Conservation (phyloP, 2,113 vertebrate species). For the Salminus brasiliensis region DNA sequence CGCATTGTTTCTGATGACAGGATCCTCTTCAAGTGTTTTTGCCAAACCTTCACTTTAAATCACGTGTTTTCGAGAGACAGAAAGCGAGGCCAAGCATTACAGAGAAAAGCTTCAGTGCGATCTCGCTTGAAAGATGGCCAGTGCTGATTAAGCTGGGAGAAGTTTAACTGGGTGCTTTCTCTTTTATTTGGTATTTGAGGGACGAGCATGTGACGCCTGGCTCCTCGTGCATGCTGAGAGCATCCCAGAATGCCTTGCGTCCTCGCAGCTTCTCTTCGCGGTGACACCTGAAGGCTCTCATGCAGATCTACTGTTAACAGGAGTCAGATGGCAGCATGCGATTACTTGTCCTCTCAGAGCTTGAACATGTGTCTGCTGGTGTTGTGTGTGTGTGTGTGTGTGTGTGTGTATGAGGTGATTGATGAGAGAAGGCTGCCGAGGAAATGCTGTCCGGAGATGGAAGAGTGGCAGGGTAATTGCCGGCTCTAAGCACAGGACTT, state of each 20-base stretch:
- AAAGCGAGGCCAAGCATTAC: conserved; percentile 9
- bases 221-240: not conserved
- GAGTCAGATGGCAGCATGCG: conserved; percentile 59
- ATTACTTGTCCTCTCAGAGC: conserved; percentile 61
- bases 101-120: conserved; percentile 43
- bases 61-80: conserved; percentile 59
- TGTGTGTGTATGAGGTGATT: conserved; percentile 53
- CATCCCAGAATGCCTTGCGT: conserved; percentile 36
- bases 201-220: not conserved
- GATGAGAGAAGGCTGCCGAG: conserved; percentile 39
- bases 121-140: conserved; percentile 68
- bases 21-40: not conserved
- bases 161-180: conserved; percentile 41
- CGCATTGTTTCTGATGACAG: too few species aligned
- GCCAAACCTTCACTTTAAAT: conserved; percentile 36
- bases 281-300: conserved; percentile 55
- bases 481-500: not conserved
- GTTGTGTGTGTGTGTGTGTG: conserved; percentile 37
- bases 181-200: not conserved
- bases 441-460: not conserved
- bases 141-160: conserved; percentile 63
- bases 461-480: not conserved
- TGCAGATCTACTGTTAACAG: conserved; percentile 55
- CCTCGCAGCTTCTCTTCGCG: conserved; percentile 24
- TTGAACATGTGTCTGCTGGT: conserved; percentile 62